These are phyloP conservation scores for Entomyzon cyanotis DNA, from an alignment of 2,113 vertebrate genomes.

Conservation along the genomic window DNA sequence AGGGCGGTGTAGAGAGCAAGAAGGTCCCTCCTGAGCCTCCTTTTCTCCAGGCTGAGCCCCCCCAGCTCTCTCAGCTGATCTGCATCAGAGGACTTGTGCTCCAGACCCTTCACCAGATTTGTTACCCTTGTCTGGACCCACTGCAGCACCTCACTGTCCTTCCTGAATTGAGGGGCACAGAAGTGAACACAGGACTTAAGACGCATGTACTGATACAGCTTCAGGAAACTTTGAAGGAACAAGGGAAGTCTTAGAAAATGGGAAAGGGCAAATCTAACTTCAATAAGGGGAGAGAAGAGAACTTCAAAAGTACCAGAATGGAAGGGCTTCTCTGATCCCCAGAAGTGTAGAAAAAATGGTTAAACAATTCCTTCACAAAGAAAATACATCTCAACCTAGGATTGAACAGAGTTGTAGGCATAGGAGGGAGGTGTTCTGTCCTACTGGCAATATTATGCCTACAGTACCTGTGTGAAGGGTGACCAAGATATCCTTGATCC, in stretches of 20 bases:
- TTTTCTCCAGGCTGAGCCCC: neutral
- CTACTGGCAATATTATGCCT: neutral
- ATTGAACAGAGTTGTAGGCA: neutral
- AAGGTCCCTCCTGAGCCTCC: neutral
- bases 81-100: neutral
- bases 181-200: neutral
- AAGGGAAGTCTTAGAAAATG: neutral
- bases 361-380: neutral
- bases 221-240: neutral
- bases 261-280: neutral
- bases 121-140: neutral
- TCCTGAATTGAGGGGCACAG: neutral
- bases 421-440: neutral
- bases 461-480: fast-evolving
- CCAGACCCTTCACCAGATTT: neutral
- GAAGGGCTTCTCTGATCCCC: neutral
- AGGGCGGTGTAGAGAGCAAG: neutral
- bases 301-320: neutral
- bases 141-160: neutral
- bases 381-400: neutral
- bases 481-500: neutral
- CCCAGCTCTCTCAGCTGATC: neutral
- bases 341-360: neutral
- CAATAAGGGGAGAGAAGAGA: neutral
- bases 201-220: neutral